Base-by-base conservation (phyloP, 2,797 vertebrate species). In the Phalanger gymnotis region DNA sequence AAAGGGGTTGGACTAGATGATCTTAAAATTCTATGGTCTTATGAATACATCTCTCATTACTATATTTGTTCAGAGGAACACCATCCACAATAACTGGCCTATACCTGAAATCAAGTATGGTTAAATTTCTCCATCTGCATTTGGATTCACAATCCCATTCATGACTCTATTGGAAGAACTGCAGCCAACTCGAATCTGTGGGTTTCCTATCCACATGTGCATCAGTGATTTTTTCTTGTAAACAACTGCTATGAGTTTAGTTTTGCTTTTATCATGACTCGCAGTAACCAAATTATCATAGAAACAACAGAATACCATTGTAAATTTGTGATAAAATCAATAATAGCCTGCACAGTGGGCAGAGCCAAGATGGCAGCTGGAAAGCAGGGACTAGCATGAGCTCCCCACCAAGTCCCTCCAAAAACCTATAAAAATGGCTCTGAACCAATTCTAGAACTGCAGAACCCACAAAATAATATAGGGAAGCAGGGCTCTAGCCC, bases 261-360 rank as follows among this genome's bases (percentile, higher is more conserved):
- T 87, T 87, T 87, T 51, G 40, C 73, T 47, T 87, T 51, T 87
- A 87, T 87, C 25, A 51, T 87, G 73, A 73, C 58, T 61, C 58
- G 34, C 58, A 61, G n/a, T 40, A 73, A 73, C 93, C 92, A 93
- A 92, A 94, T 91, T 91, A 66, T 19, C 57, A 54, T 52, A 81
- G 90, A 93, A 93, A 16, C 91, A 93, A 89, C 19, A 47, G 93
- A 58, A 66, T 54, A n/a, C 94, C 89, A 56, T 66, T 66, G 53
- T 53, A 95, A 93, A 57, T 91, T 94, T 54, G 51, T 34, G 31
- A 93, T 14, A 55, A 54, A 90, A 81, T 54, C 57, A 81, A 12
- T 81, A 92, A 90, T 3, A 5, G 81, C 92, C 57, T 91, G 66
- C 57, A 90, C 57, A 25, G n/a, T n/a, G n/a, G n/a, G n/a, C n/a